A percentile compares a stretch with the other conserved stretches of the same genome.
These are phyloP conservation scores for Tapirus indicus DNA, from an alignment of 2,797 vertebrate species.

Conservation along the genomic window DNA sequence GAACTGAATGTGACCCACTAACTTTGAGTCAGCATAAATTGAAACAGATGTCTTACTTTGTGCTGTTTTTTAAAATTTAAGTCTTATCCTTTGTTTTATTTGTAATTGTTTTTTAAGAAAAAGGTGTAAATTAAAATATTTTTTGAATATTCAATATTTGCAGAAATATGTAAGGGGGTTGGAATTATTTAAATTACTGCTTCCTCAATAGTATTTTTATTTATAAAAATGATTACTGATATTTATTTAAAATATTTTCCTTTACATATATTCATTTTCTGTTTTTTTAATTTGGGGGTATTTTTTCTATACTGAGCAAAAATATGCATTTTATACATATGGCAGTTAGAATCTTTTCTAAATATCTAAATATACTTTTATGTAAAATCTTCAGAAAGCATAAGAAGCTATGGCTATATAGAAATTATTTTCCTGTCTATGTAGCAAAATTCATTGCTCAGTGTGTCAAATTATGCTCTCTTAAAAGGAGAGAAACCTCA, in stretches of 20 bases:
- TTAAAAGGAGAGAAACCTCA: slow-evolving; percentile 1
- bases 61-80: slow-evolving; percentile 5
- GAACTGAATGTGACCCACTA: slow-evolving; percentile 52
- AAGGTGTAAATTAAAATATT: neutral
- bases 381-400: neutral
- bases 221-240: slow-evolving; percentile 5
- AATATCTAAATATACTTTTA: neutral
- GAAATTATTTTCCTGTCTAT: slow-evolving; percentile 16
- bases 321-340: neutral
- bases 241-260: neutral
- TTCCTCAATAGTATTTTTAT: slow-evolving; percentile 11
- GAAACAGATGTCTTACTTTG: slow-evolving; percentile 30
- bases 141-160: neutral
- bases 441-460: neutral
- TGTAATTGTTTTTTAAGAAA: slow-evolving; percentile 55
- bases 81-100: neutral
- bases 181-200: neutral
- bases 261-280: slow-evolving; percentile 21
- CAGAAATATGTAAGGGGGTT: neutral
- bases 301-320: slow-evolving; percentile 9
- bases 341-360: slow-evolving; percentile 23
- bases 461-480: neutral
- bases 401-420: neutral
- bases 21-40: slow-evolving; percentile 40
- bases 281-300: neutral